phyloP scores from a whole-genome alignment of 1,140 invertebrate genomes.

The Drosophila sulfurigaster region DNA sequence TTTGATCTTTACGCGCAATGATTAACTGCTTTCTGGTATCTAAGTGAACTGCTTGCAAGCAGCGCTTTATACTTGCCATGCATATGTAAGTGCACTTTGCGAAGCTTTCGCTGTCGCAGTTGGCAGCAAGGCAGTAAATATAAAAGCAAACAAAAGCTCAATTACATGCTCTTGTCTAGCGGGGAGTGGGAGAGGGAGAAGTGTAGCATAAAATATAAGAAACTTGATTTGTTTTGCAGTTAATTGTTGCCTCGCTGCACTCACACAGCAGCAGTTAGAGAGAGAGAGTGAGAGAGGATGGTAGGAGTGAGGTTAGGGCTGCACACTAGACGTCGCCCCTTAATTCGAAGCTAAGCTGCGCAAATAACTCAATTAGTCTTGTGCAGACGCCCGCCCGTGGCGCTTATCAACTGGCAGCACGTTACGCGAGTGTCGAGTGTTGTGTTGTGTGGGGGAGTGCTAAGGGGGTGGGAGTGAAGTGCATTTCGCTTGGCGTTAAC shows the following conservation, averaged over 20 bases:
- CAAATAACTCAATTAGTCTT: slow-evolving; percentile 77
- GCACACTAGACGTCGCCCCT: not conserved
- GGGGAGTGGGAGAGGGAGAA: not conserved
- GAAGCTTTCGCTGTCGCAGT: not conserved
- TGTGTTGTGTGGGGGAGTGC: too few relatives aligned
- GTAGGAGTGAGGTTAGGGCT: not conserved
- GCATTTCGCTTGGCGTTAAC: slow-evolving; percentile 52
- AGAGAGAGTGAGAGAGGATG: not conserved
- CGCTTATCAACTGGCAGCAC: slow-evolving; percentile 17
- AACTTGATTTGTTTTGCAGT: slow-evolving; percentile 40
- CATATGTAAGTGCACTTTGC: not conserved
- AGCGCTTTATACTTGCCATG: not conserved
- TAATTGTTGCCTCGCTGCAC: slow-evolving; percentile 50
- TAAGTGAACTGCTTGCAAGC: not conserved
- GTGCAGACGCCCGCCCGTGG: not conserved
- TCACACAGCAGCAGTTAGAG: not conserved
- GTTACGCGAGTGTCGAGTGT: not conserved
- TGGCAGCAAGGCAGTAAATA: not conserved
- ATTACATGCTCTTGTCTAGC: not conserved
- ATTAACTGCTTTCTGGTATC: not conserved
- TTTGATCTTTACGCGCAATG: not conserved
- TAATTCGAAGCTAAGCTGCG: slow-evolving; percentile 59
- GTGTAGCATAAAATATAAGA: slow-evolving; percentile 16
- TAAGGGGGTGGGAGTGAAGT: too few relatives aligned
- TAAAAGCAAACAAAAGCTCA: slow-evolving; percentile 1